Base-by-base conservation (phyloP, 1,140 invertebrate genomes). In the Metopolophium dirhodum region DNA sequence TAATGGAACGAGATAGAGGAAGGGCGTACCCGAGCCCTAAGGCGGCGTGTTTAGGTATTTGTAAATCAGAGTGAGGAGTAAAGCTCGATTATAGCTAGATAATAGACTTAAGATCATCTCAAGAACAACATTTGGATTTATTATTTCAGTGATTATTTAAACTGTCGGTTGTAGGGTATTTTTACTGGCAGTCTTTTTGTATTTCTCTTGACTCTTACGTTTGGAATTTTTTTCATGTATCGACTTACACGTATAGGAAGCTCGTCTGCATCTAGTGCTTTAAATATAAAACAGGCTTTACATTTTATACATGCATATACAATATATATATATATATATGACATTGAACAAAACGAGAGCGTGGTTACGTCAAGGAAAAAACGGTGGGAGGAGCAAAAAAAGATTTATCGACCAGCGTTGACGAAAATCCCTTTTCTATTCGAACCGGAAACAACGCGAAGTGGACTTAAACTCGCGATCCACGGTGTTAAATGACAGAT, bases 341-440 rank as follows among this genome's bases (percentile, higher is more conserved):
- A 86, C 23, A 30, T 86, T 47, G 0, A 18, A 86, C 26, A 30
- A 30, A 47, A 86, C 45, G 26, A 47, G 14, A 11, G 0, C 23
- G 35, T 37, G 7, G 7, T 11, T 37, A 83, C n/a, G 20, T 37
- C 8, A 8, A 35, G 22, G 51, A 7, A 2, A 82, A 18, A 41
- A 45, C 22, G 82, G 41, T 11, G 9, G 22, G 9, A 22, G 37
- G 22, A 2, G 7, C 7, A 23, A 45, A 41, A 85, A 41, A 85
- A 7, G 41, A 86, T 86, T 86, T 86, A 86, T 86, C 41, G 41
- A 45, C 61, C 61, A 77, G 45, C 41, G 85, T 35, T 83, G 61
- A 83, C 77, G 22, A 83, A 47, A 86, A 86, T 45, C 45, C 85
- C 14, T 86, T 18, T 47, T 86, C 85, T 86, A 86, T 86, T 86